phyloP scores from a whole-genome alignment of 2,888 invertebrate species.

The Agrochola macilenta region DNA sequence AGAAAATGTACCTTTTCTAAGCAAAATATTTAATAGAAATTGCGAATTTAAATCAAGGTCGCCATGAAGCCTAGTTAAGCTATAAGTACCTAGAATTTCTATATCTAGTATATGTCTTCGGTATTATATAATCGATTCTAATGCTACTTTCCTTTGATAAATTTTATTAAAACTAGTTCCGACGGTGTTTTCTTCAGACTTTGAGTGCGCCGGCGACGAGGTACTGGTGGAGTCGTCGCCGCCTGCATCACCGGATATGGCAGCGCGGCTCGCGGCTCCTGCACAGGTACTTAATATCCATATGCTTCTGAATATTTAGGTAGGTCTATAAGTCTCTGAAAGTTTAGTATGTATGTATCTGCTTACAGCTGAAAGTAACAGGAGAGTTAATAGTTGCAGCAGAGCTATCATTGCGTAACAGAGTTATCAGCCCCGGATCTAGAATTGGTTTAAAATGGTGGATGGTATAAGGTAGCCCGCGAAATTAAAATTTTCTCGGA shows the following conservation, averaged over 20 bases:
- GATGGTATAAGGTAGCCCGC: no score
- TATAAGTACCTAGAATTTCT: slow-evolving; percentile 1
- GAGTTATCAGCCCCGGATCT: not conserved
- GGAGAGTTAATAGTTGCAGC: not conserved
- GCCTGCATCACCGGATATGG: slow-evolving; percentile 87
- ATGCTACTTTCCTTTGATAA: slow-evolving; percentile 20
- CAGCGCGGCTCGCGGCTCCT: slow-evolving; percentile 86
- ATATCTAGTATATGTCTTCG: not conserved
- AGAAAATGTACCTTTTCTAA: not conserved
- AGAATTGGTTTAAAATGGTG: no score
- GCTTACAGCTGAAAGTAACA: not conserved
- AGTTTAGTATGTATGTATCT: not conserved
- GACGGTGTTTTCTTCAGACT: slow-evolving; percentile 79
- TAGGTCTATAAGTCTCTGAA: not conserved
- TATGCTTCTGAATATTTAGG: not conserved
- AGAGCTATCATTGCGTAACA: no score
- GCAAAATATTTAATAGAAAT: not conserved
- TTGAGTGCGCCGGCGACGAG: slow-evolving; percentile 90
- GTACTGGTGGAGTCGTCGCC: slow-evolving; percentile 89
- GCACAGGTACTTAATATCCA: slow-evolving; percentile 78
- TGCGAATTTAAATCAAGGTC: slow-evolving; percentile 37
- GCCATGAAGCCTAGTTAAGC: slow-evolving; percentile 14
- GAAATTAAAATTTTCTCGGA: no score
- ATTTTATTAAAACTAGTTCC: slow-evolving; percentile 33
- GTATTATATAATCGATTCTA: slow-evolving; percentile 18